Base-by-base conservation (phyloP, 2,888 invertebrate genomes). In the Ophonus ardosiacus region DNA sequence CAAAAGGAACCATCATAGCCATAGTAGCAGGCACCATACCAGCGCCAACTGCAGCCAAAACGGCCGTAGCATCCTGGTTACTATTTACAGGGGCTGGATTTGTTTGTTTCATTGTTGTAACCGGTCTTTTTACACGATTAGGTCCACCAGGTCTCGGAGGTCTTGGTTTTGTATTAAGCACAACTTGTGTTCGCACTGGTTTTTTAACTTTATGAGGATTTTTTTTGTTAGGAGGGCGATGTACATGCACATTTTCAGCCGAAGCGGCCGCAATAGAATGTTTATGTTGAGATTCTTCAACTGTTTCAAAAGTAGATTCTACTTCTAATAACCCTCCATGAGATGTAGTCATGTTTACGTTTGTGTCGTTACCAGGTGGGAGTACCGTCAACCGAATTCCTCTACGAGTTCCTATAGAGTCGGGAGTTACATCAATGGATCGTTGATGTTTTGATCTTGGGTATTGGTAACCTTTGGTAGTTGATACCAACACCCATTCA, bases 11-110 rank as follows among this genome's bases (percentile, higher is more conserved):
- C 87, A 96, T 93, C 94, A 96, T 95, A 0, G 96, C 96, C 94
- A 96, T 95, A 0, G 96, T 95, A 0, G 96, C 96, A 6, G 96
- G 96, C 18, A 96, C 93, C 94, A 96, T 95, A 0, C 96, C 96
- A 15, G 96, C 96, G 0, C 96, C 95, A 0, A 96, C 95, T 0
- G 95, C 95, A 7, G 96, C 95, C 86, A 96, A 89, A 51, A 96
- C 93, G 0, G 95, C 94, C 0, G 94, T 93, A 87, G 93, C 93
- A 88, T 95, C 94, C 4, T 91, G 90, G 17, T 24, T 31, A 68
- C 18, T 71, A 88, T 88, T 8, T 63, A 13, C 18, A 63, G 63
- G 21, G 21, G 21, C 59, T 15, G 18, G 17, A 61, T 61, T 61
- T 18, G 18, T 38, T 17, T 85, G 63, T 68, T 43, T 81, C 5